Base-by-base conservation (phyloP, 2,888 invertebrate genomes). In the Erynnis tages region DNA sequence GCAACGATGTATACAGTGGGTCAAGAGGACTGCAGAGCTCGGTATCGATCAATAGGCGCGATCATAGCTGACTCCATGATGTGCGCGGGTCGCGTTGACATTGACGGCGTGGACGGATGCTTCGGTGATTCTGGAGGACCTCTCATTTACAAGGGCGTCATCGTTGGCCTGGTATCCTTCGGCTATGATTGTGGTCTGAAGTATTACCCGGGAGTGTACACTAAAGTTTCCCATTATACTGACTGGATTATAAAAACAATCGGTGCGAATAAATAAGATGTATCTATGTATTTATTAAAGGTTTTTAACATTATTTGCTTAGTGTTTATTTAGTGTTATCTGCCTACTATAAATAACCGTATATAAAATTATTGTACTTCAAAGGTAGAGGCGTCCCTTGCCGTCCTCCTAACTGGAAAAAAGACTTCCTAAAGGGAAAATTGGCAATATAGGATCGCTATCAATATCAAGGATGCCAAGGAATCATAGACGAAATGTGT, bases 121-220 rank as follows among this genome's bases (percentile, higher is more conserved):
- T 85, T 79, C 7, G 88, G 88, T 0, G 88, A 89, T 55, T 88
- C 88, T 4, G 88, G 88, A 2, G 88, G 89, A 3, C 88, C 89
- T 0, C 55, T 89, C 1, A 62, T 89, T 32, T 86, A 86, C 53
- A 84, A 84, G 62, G 88, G 88, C 8, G 69, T 88, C 0, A 79
- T 88, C 0, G 76, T 83, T 0, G 88, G 89, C 3, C 62, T 88
- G 0, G 86, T 88, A 0, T 88, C 88, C 0, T 88, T 85, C 37
- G 88, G 89, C 0, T 85, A 79, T 55, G 82, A 80, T 0, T 89
- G 89, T 46, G 89, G 88, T 1, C 71, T 85, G 54, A 70, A 66
- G 1, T 84, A 78, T 49, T 89, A 76, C 56, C 88, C 88, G 1
- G 88, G 88, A 0, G 85, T 89, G 7, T 88, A 88, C 34, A 89